A percentile compares a stretch with the other conserved stretches of the same genome.
Conservation (phyloP, 2,113 vertebrate genomes). For the Procapra przewalskii region DNA sequence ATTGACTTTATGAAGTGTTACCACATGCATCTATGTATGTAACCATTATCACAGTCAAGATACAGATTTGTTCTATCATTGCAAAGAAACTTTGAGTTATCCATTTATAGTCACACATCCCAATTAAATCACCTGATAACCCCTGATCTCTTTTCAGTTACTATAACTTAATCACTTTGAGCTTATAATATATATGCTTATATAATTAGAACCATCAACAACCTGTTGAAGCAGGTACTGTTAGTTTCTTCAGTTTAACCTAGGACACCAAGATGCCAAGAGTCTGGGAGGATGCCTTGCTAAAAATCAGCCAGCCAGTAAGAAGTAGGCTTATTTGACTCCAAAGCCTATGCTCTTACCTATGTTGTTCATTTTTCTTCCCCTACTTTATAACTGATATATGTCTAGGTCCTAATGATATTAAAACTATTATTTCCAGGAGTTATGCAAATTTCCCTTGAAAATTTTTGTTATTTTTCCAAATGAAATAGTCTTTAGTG, state of each 20-base stretch:
- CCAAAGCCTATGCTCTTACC: neutral
- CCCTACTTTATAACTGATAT: neutral
- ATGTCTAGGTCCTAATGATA: neutral
- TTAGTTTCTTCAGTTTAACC: neutral
- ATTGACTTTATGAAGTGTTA: too few relatives aligned
- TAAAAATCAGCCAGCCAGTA: neutral
- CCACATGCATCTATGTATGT: neutral
- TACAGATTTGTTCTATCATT: neutral
- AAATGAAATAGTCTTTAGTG: neutral
- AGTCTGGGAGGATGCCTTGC: neutral
- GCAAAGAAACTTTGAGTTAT: neutral
- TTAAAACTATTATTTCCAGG: neutral
- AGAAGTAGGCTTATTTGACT: neutral
- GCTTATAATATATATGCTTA: neutral
- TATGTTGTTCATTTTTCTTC: neutral
- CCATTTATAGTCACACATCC: neutral
- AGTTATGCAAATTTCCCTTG: neutral
- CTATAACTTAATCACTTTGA: neutral
- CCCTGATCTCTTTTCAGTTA: neutral
- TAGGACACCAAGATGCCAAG: neutral
- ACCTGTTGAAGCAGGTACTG: neutral
- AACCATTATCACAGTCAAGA: neutral
- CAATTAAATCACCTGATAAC: neutral
- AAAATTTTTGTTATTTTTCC: neutral
- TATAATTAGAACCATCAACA: neutral